Evolutionary conservation across 2,113 vertebrate genomes (phyloP), one percentile per base, ranked within the genome.

Genomic region (Microcebus griseorufus): DNA sequence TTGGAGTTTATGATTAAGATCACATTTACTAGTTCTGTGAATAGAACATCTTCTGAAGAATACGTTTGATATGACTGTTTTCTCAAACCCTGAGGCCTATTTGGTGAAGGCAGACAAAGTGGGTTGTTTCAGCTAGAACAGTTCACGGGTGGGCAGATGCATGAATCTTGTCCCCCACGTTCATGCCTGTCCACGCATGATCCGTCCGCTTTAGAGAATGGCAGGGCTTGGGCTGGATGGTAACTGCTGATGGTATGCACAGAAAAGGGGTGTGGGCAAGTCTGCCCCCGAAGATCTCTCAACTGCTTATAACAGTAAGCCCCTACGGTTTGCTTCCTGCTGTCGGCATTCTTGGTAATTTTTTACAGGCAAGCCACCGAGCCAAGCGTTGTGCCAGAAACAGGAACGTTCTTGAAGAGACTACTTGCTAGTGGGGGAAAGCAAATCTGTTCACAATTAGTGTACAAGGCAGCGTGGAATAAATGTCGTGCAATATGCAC

Each of bases 391-490:
- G 25, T 64, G 10, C n/a, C 5, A 20, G 65, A 29, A 53, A 34
- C 4, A 65, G 34, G 23, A 80, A 27, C 0, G 1, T 39, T 8
- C n/a, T 25, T 64, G 11, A 22, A 32, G 37, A 70, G 34, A 23
- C 67, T 18, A 7, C 18, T 0, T 62, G 64, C 42, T 45, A 3
- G 14, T 10, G 39, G 70, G 20, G 60, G 53, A 45, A 48, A 20
- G 32, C 17, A 12, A 1, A 1, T 92, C 42, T 45, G 18, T 45
- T 20, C 1, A 39, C 55, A 32, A 0, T 75, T 34, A 23, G 22
- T 69, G 27, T 1, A 12, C 11, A 14, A 29, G 14, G 25, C 4
- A 13, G 25, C 51, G 6, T 0, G 2, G 18, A 39, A 17, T n/a
- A 13, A 42, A 55, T 6, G 27, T 42, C 60, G 42, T 20, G 25